These are phyloP conservation scores for Brachypalpus laphriformis DNA, from an alignment of 2,888 invertebrate species.

Conservation along the genomic window DNA sequence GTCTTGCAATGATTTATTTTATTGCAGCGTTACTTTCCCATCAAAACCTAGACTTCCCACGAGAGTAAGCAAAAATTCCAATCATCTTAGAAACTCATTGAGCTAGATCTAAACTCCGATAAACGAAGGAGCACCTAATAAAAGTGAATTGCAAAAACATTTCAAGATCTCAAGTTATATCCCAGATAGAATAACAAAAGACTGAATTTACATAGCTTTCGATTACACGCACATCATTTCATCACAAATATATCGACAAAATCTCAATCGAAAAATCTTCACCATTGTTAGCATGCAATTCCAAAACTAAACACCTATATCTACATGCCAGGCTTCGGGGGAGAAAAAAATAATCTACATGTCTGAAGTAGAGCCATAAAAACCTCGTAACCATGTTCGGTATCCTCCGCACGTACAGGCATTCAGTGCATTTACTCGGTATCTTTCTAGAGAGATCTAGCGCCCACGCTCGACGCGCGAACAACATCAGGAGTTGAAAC, in stretches of 20 bases:
- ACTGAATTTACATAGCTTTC: neutral
- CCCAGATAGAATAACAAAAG: neutral
- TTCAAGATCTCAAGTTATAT: neutral
- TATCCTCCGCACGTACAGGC: conserved; percentile 51
- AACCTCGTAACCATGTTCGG: conserved; percentile 34
- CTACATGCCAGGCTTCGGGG: conserved; percentile 16
- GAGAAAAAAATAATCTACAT: conserved; percentile 36
- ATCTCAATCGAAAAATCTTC: conserved; percentile 25
- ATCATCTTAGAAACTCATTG: neutral
- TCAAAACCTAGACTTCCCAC: no score
- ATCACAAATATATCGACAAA: neutral
- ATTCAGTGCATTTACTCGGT: conserved; percentile 18
- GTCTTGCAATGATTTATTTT: neutral
- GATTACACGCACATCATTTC: neutral
- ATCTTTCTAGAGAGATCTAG: conserved; percentile 45
- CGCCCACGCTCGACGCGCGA: conserved; percentile 54
- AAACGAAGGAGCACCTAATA: neutral
- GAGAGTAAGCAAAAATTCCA: neutral
- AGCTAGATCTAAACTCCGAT: neutral
- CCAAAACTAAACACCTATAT: neutral
- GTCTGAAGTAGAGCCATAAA: conserved; percentile 56
- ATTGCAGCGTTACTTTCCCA: neutral
- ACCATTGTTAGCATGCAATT: neutral
- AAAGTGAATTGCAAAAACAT: neutral
- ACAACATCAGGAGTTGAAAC: conserved; percentile 14